phyloP scores from a whole-genome alignment of 2,888 invertebrate genomes.

The Eutolmus rufibarbis region DNA sequence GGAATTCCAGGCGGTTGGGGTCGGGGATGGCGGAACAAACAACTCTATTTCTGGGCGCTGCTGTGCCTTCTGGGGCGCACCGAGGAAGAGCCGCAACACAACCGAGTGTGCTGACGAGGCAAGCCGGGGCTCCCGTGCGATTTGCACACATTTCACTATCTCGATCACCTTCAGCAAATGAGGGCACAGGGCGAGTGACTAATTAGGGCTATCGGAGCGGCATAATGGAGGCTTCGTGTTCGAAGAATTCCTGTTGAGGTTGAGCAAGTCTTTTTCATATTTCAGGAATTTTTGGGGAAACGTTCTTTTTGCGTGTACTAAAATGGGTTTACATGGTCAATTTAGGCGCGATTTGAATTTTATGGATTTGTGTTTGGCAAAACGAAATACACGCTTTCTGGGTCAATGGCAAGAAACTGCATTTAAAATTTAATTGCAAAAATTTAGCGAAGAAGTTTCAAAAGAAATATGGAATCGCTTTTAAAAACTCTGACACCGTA shows the following conservation, averaged over 20 bases:
- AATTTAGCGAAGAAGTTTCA: too few species aligned
- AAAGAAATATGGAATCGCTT: too few species aligned
- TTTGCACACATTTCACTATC: neutral
- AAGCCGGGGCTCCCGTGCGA: neutral
- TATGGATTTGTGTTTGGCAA: too few species aligned
- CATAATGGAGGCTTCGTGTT: neutral
- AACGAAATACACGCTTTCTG: neutral
- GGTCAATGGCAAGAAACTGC: neutral
- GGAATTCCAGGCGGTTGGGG: neutral
- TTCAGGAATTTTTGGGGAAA: neutral
- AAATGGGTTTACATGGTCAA: neutral
- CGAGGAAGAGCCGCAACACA: neutral
- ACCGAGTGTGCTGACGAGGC: neutral
- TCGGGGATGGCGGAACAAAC: neutral
- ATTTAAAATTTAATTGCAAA: too few species aligned
- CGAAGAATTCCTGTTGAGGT: neutral
- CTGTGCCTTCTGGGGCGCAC: neutral
- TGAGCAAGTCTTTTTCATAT: neutral
- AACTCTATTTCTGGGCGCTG: neutral
- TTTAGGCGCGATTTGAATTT: neutral
- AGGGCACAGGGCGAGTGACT: neutral
- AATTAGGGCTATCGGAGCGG: neutral
- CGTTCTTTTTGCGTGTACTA: neutral
- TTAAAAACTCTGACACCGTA: too few species aligned
- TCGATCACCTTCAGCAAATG: neutral